Base-by-base conservation (phyloP, 23 tunicate genomes). In the Styela clava region DNA sequence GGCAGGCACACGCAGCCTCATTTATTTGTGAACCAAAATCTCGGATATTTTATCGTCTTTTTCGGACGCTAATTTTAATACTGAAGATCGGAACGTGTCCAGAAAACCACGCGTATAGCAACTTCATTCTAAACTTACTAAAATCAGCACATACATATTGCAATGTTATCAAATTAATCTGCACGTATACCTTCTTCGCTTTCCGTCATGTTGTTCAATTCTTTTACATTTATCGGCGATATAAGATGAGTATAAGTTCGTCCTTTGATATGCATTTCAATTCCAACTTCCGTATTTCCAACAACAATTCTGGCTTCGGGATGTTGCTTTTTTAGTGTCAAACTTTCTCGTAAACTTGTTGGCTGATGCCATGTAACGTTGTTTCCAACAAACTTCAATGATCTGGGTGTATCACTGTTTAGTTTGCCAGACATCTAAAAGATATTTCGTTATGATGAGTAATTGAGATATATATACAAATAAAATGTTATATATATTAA, bases 221-320 rank as follows among this genome's bases (percentile, higher is more conserved):
- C 96, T 56, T 70, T 34, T 0, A 95, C 85, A 62, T 70, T 67
- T 7, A 78, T 69, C 33, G 96, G 88, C 0, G 76, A 72, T 12
- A 85, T 79, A 31, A 95, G 33, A 37, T 28, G 61, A 1, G 85
- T 84, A 65, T 72, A 86, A 35, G 30, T 52, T 25, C 70, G 68
- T 36, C 99, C 96, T 79, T 76, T 79, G 77, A 95, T 82, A 26
- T 86, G 67, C 63, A 89, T 87, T 70, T 91, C 99, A 19, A 91
- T 80, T 22, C 99, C 99, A 72, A 92, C 62, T 74, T 96, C 97
- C 3, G 97, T 91, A 78, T 96, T 96, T 33, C 99, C 99, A 64
- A 73, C 79, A 26, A 96, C 96, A 25, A 96, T 26, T 34, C 80
- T 91, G 35, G 97, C 92, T 27, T 87, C 86, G 61, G 99, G 94